Evolutionary conservation across 2,797 vertebrate species (phyloP), one percentile per base, ranked within the genome.

Genomic region (Salmo trutta): DNA sequence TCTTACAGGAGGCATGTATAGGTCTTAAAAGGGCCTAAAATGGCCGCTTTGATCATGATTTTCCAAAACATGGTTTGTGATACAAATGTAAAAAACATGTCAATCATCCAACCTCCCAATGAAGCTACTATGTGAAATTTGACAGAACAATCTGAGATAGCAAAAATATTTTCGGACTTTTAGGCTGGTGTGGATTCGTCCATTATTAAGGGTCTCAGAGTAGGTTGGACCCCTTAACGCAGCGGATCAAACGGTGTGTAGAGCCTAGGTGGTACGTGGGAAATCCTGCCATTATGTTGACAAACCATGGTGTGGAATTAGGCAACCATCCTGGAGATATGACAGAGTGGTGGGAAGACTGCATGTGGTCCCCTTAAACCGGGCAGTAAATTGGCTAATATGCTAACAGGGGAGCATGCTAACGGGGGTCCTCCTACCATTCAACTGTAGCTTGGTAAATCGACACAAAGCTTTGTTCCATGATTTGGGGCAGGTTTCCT

Each of bases 201-300:
- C 17, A 56, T 54, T 33, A 56, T 54, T 33, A 74, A 52, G 36
- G n/a, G n/a, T 31, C 56, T 59, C 53, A 29, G 56, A 73, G 29
- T 51, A 21, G 59, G 51, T 70, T 56, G 33, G 52, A 53, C 7
- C 53, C n/a, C 47, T 41, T 8, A 41, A 19, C 31, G 19, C 69
- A 78, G 77, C 24, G 3, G 14, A 66, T 31, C 15, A 33, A 24
- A 67, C 68, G 68, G 33, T 52, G 81, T 80, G 12, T 10, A 15
- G 21, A 65, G 4, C 62, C 24, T 4, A 78, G 78, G 77, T 70
- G 14, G 71, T 68, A 78, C 68, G 24, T 80, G 80, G 83, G 5
- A 81, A 84, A 88, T 77, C 83, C 79, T 77, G 51, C 29, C 52
- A 64, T 3, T 77, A 54, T 19, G 71, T 78, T 75, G 31, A n/a